Evolutionary conservation across 2,113 vertebrate species (phyloP), one percentile per base, ranked within the genome.

Genomic region (Oryzias woworae): DNA sequence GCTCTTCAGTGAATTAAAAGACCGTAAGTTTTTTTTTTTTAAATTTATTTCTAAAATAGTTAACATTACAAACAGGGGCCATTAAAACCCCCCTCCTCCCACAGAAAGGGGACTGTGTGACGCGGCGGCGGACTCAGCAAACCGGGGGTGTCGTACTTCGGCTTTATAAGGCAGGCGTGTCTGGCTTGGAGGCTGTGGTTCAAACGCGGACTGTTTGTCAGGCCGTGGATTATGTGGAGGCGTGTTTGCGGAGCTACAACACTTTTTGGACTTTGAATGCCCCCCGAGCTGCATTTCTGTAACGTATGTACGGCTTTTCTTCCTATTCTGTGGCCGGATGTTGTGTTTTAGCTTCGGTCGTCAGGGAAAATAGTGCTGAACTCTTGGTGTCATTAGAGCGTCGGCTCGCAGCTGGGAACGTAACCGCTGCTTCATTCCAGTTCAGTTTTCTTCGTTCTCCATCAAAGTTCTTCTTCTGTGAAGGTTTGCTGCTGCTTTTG

Each of bases 141-240:
- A 18, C 57, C 13, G 73, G 82, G 73, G 88, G 66, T 28, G 36
- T 36, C 36, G 86, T 87, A n/a, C 58, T 90, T 73, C 75, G 86
- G 87, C 82, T 58, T 10, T 87, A 90, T 90, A 91, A 86, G 84
- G 17, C 5, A 71, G 82, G 80, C 85, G 82, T 80, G 73, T 26
- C 66, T n/a, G 0, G 2, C 1, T 46, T 3, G 1, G 12, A 4
- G 10, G 2, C 23, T 6, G 31, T 7, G 54, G 43, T 69, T 76
- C 22, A 56, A 62, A 70, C 46, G 71, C 7, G 43, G 60, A 48
- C 43, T 4, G 15, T 5, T 1, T 15, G 59, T 65, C 46, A 2
- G 36, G 22, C 49, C 0, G 57, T 53, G 76, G 73, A 77, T 58
- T 80, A 70, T 83, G 83, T 73, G 75, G 75, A 81, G 47, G 31